Percentiles rank a stretch among this genome's conserved stretches.
Conservation (phyloP, 2,113 vertebrate genomes). For the Herpailurus yagouaroundi region DNA sequence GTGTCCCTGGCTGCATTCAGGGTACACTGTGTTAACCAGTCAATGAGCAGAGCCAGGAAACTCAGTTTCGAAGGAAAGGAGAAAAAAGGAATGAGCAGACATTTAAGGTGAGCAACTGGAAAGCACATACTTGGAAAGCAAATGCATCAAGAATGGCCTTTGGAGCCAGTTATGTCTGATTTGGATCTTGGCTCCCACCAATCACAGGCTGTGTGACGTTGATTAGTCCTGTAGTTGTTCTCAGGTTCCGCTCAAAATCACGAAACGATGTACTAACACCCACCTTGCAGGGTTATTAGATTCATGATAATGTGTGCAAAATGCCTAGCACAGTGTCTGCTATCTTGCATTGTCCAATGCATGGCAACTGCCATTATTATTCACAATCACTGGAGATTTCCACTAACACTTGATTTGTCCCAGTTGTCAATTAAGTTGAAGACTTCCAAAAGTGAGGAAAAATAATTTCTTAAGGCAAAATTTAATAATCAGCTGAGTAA, state of each 20-base stretch:
- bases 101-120: background rate
- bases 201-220: background rate
- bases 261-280: background rate
- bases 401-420: background rate
- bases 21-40: background rate
- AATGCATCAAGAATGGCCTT: background rate
- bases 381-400: conserved; percentile 7
- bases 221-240: background rate
- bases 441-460: background rate
- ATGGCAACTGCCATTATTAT: background rate
- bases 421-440: conserved; percentile 10
- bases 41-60: conserved; percentile 10
- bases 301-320: background rate
- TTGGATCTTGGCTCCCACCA: background rate
- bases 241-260: background rate
- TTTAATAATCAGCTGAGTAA: background rate
- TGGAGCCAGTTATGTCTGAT: background rate
- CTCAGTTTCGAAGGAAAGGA: background rate
- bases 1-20: conserved; percentile 15
- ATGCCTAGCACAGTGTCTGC: background rate
- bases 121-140: background rate
- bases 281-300: background rate
- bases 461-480: conserved; percentile 34
- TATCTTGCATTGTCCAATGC: background rate
- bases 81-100: background rate